Percentiles rank a stretch among this genome's conserved stretches.
These are phyloP conservation scores for Danionella dracula DNA, from an alignment of 2,797 vertebrate species.

Conservation along the genomic window DNA sequence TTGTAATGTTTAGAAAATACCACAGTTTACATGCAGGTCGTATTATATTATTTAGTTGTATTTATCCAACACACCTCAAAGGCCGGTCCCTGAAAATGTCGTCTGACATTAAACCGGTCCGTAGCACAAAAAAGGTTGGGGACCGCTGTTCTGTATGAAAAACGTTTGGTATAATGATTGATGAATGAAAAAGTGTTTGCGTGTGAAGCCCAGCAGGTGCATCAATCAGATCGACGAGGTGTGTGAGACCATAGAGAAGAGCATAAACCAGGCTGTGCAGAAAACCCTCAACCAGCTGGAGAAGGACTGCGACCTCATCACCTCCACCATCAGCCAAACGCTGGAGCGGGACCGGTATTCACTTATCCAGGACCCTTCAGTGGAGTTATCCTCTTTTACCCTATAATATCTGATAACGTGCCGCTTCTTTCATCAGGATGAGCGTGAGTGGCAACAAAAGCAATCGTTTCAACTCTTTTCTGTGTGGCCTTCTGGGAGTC, in stretches of 20 bases:
- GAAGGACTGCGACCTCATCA: constrained; percentile 71
- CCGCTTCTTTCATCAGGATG: constrained; percentile 49
- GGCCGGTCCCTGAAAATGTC: no score
- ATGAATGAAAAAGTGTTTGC: not conserved
- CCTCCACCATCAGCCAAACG: constrained; percentile 60
- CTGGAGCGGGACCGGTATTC: constrained; percentile 68
- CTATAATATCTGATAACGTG: no score
- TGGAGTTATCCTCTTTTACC: no score
- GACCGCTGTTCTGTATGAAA: no score
- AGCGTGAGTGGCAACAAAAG: constrained; percentile 63
- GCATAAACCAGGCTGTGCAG: constrained; percentile 77
- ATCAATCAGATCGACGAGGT: constrained; percentile 75
- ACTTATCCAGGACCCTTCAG: no score
- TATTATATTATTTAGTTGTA: no score
- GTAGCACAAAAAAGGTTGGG: no score
- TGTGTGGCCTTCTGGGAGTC: constrained; percentile 62
- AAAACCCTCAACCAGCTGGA: constrained; percentile 77
- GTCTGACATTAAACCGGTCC: no score
- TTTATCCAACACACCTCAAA: no score
- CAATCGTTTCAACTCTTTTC: constrained; percentile 60
- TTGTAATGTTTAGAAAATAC: no score
- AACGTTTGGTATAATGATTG: no score
- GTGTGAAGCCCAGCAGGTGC: constrained; percentile 67
- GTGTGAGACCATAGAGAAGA: constrained; percentile 77
- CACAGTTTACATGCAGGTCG: no score